phyloP scores from a whole-genome alignment of 2,113 vertebrate species.

The Anguilla rostrata region DNA sequence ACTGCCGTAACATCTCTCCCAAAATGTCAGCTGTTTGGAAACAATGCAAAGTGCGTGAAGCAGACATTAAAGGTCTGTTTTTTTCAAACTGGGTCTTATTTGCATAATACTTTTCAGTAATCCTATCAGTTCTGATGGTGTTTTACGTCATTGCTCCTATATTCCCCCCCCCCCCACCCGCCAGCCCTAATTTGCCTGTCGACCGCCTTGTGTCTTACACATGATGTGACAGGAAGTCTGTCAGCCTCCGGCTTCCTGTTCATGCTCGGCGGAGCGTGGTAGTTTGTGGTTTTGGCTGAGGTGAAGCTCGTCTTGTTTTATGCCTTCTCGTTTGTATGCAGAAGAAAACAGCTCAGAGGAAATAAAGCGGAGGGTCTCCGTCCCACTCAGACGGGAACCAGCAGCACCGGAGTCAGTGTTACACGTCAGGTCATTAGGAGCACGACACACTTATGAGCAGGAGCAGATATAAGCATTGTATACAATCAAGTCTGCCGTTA shows the following conservation, averaged over 20 bases:
- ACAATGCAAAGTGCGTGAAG: too few species aligned
- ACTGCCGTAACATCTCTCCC: too few species aligned
- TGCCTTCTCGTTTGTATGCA: neutral
- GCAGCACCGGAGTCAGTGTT: neutral
- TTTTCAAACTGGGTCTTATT: too few species aligned
- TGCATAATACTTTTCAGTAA: too few species aligned
- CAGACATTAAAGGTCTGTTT: too few species aligned
- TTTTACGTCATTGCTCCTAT: too few species aligned
- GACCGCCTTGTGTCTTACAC: conserved; percentile 8
- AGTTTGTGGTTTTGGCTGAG: conserved; percentile 10
- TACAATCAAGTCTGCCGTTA: neutral
- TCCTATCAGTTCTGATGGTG: too few species aligned
- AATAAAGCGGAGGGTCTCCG: neutral
- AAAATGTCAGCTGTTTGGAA: too few species aligned
- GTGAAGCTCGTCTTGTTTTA: neutral
- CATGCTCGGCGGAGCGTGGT: neutral
- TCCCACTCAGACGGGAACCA: neutral
- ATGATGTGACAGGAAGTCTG: conserved; percentile 16
- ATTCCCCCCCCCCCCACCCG: too few species aligned
- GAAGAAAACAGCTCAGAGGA: neutral
- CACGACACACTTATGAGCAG: neutral
- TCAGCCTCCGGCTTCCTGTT: conserved; percentile 7
- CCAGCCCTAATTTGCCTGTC: conserved; percentile 11
- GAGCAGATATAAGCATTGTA: neutral
- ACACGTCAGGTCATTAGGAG: neutral